Conservation (phyloP, 2,888 invertebrate genomes). For the Pristionchus exspectatus region DNA sequence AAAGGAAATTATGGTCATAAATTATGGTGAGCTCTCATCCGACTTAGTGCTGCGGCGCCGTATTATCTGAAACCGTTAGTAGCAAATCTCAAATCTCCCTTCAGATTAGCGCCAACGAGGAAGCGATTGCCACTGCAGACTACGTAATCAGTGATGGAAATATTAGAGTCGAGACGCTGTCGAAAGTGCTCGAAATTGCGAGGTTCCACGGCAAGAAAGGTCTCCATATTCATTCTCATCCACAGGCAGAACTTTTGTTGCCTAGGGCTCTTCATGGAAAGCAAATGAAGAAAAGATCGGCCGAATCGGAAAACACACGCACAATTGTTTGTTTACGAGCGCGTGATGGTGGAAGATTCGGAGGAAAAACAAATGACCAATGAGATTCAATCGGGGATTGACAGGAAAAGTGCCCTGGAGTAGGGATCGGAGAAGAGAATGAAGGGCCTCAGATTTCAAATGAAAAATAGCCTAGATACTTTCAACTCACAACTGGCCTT, state of each 20-base stretch:
- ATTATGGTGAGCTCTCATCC: no score
- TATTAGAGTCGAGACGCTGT: constrained; percentile 85
- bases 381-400: no score
- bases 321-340: neutral
- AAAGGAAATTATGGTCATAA: neutral
- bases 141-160: constrained; percentile 92
- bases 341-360: neutral
- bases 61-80: neutral
- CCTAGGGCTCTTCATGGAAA: neutral
- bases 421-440: neutral
- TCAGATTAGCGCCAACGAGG: constrained; percentile 84
- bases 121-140: constrained; percentile 84
- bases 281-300: neutral
- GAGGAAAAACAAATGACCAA: neutral
- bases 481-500: no score
- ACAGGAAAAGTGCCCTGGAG: neutral
- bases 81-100: neutral
- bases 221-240: no score
- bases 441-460: no score
- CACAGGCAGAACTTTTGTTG: no score
- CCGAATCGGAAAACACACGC: neutral
- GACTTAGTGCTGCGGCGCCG: neutral
- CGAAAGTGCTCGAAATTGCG: constrained; percentile 64
- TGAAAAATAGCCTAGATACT: no score
- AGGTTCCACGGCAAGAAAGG: constrained; percentile 59